A percentile compares a stretch with the other conserved stretches of the same genome.
Evolutionary conservation across 2,113 vertebrate species (phyloP).

Genomic region (Urocitellus parryii): DNA sequence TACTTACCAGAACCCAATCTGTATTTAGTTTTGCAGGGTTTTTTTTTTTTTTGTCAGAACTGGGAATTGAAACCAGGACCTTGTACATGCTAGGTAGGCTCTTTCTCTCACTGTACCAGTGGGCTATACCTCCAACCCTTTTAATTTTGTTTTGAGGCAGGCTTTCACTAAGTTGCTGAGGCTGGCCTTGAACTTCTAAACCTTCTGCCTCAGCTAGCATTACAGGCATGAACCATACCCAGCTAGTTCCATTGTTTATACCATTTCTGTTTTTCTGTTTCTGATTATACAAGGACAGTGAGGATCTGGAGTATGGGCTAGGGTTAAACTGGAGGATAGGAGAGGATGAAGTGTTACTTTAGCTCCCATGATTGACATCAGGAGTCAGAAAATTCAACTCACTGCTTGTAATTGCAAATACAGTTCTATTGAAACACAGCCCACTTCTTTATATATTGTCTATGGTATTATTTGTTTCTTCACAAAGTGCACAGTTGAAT

Average conservation of each 20-base stretch:
- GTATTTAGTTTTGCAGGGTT: background rate
- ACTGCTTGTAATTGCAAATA: background rate
- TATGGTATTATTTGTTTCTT: background rate
- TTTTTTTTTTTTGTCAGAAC: background rate
- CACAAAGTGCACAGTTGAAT: background rate
- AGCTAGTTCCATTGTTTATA: background rate
- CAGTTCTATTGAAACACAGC: background rate
- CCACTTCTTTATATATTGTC: background rate
- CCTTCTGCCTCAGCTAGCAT: background rate
- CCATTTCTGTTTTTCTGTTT: slow-evolving; percentile 7
- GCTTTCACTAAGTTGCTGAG: background rate
- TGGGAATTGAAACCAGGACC: background rate
- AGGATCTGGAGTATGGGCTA: background rate
- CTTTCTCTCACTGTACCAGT: background rate
- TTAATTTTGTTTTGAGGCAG: background rate
- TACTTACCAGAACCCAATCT: background rate
- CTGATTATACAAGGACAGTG: background rate
- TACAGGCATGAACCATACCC: background rate
- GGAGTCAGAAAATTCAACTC: background rate
- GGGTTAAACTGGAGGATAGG: background rate
- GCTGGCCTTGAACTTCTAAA: background rate
- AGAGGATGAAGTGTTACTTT: background rate
- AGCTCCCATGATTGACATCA: background rate
- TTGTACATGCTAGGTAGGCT: background rate
- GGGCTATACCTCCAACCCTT: too few species aligned